Percentiles rank a stretch among this genome's conserved stretches.
phyloP scores from a whole-genome alignment of 2,113 vertebrate genomes.

The Melospiza melodia region DNA sequence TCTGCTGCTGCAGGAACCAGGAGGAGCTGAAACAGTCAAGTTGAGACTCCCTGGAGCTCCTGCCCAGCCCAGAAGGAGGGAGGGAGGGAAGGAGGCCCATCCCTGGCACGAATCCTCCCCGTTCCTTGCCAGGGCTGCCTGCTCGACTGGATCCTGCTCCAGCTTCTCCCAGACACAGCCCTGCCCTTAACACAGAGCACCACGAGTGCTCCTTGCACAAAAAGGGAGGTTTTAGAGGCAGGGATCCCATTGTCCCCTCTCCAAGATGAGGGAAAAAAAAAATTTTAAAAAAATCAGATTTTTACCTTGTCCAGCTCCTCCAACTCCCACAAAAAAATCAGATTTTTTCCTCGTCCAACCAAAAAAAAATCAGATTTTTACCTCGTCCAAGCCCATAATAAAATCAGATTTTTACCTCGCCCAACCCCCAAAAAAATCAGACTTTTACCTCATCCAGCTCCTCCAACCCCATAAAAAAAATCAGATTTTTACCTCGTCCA shows the following conservation, averaged over 20 bases:
- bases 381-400: no score
- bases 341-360: no score
- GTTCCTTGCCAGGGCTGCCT: neutral
- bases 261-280: neutral
- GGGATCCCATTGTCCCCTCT: fast-evolving
- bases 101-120: neutral
- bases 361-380: no score
- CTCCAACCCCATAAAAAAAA: no score
- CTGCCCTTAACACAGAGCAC: fast-evolving
- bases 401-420: no score
- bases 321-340: no score
- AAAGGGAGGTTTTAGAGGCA: neutral
- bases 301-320: no score
- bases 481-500: no score
- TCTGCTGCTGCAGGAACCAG: neutral
- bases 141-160: neutral
- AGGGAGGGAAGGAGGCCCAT: neutral
- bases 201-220: neutral
- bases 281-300: no score
- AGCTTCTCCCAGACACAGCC: neutral
- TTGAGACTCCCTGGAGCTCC: neutral
- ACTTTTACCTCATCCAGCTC: no score
- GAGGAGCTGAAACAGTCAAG: neutral
- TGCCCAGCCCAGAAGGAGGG: neutral
- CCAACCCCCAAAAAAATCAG: no score